Evolutionary conservation across 30 jellyfish, hydroid and myxozoan species (phyloP).

Genomic region (Hydractinia symbiolongicarpus): DNA sequence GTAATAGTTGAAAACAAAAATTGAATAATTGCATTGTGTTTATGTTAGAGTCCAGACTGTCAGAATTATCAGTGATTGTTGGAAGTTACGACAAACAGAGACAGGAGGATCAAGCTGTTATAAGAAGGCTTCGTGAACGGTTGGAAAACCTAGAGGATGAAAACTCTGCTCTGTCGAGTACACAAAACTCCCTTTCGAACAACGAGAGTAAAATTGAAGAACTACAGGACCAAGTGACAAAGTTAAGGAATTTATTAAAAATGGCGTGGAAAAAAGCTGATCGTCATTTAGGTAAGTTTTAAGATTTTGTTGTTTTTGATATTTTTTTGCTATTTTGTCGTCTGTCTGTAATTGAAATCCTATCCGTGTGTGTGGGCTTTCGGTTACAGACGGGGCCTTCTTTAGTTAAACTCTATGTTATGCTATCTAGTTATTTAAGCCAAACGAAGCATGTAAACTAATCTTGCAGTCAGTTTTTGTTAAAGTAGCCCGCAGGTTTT

Average conservation of each 20-base stretch:
- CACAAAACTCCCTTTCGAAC: slow-evolving; percentile 18
- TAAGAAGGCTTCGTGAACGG: slow-evolving; percentile 55
- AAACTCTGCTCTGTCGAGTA: neutral
- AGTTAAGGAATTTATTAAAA: slow-evolving; percentile 55
- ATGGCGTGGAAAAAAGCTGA: slow-evolving; percentile 35
- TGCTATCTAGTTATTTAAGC: too few species aligned
- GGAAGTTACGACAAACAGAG: slow-evolving; percentile 74
- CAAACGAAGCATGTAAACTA: too few species aligned
- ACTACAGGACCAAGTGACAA: slow-evolving; percentile 57
- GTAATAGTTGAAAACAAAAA: too few species aligned
- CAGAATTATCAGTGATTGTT: slow-evolving; percentile 66
- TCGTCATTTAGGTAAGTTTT: neutral
- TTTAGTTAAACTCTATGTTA: too few species aligned
- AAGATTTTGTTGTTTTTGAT: neutral
- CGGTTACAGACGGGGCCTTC: too few species aligned
- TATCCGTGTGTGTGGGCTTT: too few species aligned
- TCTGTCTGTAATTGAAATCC: too few species aligned
- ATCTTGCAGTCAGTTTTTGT: too few species aligned
- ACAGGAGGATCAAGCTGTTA: slow-evolving; percentile 60
- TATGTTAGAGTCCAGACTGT: slow-evolving; percentile 42
- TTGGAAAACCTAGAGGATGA: slow-evolving; percentile 49
- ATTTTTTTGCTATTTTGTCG: too few species aligned
- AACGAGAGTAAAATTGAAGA: slow-evolving; percentile 46
- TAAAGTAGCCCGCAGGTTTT: too few species aligned
- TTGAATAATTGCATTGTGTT: too few species aligned